A percentile compares a stretch with the other conserved stretches of the same genome.
Conservation (phyloP, 2,113 vertebrate species). For the Thamnophis sirtalis region DNA sequence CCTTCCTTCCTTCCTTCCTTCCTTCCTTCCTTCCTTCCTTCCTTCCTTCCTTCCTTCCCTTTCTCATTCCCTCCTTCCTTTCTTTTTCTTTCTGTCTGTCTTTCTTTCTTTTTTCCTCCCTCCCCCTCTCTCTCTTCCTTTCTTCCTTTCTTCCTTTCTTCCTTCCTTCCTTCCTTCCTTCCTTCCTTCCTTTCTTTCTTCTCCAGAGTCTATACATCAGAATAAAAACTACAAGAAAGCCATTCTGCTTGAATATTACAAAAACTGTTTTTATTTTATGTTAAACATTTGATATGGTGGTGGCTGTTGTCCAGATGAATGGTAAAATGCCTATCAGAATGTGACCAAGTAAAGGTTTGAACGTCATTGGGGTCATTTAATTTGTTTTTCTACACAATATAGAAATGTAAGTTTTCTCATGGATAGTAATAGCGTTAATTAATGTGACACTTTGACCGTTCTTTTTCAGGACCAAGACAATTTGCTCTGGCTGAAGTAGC, state of each 20-base stretch:
- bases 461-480: neutral
- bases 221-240: neutral
- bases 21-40: too few species aligned
- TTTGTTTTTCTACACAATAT: neutral
- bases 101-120: too few species aligned
- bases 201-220: neutral
- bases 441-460: too few species aligned
- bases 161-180: too few species aligned
- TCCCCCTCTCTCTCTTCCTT: too few species aligned
- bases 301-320: neutral
- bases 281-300: neutral
- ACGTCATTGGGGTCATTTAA: neutral
- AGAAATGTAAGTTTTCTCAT: neutral
- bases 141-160: accelerated
- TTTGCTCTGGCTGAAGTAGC: neutral
- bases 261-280: neutral
- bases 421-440: neutral
- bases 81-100: too few species aligned
- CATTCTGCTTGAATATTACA: neutral
- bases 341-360: neutral
- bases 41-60: too few species aligned
- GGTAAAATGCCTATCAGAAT: neutral
- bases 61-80: too few species aligned
- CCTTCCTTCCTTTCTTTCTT: neutral
- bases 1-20: too few species aligned